Evolutionary conservation across 2,113 vertebrate species (phyloP).

Genomic region (Onychostoma macrolepis): DNA sequence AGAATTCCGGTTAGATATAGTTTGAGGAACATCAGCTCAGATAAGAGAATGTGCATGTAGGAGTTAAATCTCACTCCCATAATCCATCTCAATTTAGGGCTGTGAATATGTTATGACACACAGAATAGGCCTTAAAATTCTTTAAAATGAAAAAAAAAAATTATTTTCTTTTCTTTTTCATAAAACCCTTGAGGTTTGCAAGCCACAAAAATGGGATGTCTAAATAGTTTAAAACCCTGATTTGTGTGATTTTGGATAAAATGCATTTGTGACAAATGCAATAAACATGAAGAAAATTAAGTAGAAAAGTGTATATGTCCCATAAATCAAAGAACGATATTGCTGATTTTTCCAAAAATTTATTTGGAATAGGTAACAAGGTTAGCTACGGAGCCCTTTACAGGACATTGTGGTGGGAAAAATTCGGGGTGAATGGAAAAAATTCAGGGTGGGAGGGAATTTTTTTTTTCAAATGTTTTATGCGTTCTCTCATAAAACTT

Average conservation of each 20-base stretch:
- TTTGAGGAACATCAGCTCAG: neutral
- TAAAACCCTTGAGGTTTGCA: neutral
- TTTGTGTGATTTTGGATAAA: neutral
- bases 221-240: no score
- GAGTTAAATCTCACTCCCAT: slow-evolving; percentile 8
- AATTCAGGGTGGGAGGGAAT: no score
- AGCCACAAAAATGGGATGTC: no score
- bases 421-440: no score
- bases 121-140: neutral
- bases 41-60: slow-evolving; percentile 6
- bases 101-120: neutral
- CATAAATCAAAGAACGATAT: neutral
- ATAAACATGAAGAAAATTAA: neutral
- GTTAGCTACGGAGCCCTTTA: no score
- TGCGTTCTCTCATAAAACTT: no score
- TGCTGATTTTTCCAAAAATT: neutral
- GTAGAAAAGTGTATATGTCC: neutral
- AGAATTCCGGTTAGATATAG: no score
- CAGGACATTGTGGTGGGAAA: no score
- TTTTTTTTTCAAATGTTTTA: no score
- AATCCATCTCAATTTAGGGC: neutral
- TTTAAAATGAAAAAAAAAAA: neutral
- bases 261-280: neutral
- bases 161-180: neutral
- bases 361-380: neutral